phyloP scores from a whole-genome alignment of 2,888 invertebrate genomes.

The Ormyrus pomaceus region DNA sequence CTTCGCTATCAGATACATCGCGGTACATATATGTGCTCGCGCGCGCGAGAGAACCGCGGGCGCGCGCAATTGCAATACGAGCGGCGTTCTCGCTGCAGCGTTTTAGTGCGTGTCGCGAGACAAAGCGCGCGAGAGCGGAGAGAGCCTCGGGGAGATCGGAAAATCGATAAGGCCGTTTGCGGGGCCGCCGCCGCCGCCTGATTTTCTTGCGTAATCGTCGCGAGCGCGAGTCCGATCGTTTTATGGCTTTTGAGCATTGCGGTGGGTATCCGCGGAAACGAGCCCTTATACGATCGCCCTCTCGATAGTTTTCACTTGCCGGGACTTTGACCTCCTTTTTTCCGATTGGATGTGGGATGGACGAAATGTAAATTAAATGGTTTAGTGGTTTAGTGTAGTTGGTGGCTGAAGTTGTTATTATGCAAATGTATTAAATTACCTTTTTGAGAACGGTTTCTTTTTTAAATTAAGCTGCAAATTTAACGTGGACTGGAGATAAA shows the following conservation, averaged over 20 bases:
- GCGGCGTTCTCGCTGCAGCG: not conserved
- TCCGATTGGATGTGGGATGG: no score
- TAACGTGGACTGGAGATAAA: no score
- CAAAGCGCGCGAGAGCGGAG: slow-evolving; percentile 7
- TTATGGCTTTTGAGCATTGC: slow-evolving; percentile 10
- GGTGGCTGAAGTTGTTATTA: no score
- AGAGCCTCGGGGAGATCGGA: slow-evolving; percentile 24
- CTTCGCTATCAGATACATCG: not conserved
- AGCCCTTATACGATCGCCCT: no score
- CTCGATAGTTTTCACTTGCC: no score
- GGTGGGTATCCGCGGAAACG: not conserved
- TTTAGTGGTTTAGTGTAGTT: no score
- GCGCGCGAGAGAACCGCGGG: slow-evolving; percentile 7
- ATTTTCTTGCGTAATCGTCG: slow-evolving; percentile 26
- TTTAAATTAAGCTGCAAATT: no score
- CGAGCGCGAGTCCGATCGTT: not conserved
- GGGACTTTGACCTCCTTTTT: no score
- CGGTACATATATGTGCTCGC: slow-evolving; percentile 3
- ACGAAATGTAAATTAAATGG: no score
- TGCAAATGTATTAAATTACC: no score
- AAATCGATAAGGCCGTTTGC: slow-evolving; percentile 44
- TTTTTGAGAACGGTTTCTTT: no score
- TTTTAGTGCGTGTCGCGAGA: slow-evolving; percentile 32
- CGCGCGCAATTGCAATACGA: slow-evolving; percentile 4
- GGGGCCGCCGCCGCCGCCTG: not conserved